Evolutionary conservation across 2,113 vertebrate genomes (phyloP).

Genomic region (Brachypteracias leptosomus): DNA sequence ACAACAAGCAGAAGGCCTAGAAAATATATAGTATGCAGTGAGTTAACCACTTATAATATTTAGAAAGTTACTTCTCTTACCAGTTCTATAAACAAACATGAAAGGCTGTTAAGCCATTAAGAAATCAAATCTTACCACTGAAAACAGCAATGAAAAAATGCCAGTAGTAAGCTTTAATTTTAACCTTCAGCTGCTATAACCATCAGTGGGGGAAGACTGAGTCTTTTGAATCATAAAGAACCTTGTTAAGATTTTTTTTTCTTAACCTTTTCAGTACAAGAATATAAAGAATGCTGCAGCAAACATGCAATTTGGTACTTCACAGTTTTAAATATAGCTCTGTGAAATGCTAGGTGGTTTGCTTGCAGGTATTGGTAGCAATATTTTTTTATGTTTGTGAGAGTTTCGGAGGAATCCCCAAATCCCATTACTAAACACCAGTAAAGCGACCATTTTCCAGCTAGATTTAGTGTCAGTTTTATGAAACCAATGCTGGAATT

Average conservation of each 20-base stretch:
- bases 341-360: background rate
- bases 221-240: background rate
- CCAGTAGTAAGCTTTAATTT: background rate
- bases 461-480: background rate
- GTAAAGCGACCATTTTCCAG: accelerated
- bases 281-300: background rate
- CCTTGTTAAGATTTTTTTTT: background rate
- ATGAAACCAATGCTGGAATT: background rate
- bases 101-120: slow-evolving; percentile 3
- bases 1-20: background rate
- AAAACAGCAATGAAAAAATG: background rate
- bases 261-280: background rate
- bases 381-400: background rate
- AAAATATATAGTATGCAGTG: background rate
- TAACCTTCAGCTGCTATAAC: background rate
- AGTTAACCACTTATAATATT: slow-evolving; percentile 29
- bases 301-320: background rate
- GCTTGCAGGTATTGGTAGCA: background rate
- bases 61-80: background rate
- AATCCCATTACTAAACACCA: background rate
- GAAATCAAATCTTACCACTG: background rate
- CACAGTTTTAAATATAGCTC: background rate
- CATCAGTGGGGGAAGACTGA: background rate
- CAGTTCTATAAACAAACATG: slow-evolving; percentile 10
- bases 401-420: background rate